Base-by-base conservation (phyloP, 2,113 vertebrate species). In the Phyllopteryx taeniolatus region DNA sequence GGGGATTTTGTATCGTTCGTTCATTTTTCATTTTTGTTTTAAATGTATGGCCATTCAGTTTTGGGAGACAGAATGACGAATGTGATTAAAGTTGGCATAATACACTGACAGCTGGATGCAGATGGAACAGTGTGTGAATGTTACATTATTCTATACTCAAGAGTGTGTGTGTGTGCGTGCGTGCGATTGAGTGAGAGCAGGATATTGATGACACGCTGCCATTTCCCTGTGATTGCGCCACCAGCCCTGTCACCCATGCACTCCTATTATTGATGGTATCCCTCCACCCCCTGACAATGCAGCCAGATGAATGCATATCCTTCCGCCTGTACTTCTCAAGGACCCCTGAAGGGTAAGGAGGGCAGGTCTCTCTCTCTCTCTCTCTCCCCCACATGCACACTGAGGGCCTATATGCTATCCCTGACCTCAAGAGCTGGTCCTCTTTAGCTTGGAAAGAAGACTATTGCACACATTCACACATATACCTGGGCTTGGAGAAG, bases 181-280 rank as follows among this genome's bases (percentile, higher is more conserved):
- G 70, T 70, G 70, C 78, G 72, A 27, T 27, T 27, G 82, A 74
- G 79, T 83, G 76, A 73, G 83, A 67, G 76, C 79, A 59, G 83
- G 88, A 91, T 93, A 93, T 92, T 92, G 92, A 93, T 92, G 91
- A 92, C 89, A 85, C 88, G 82, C 83, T 87, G 87, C 89, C 86
- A 85, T 87, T 88, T 88, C 77, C 79, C 80, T 91, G 86, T 90
- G 91, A 92, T 92, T 92, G 89, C 89, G 84, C 85, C 78, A n/a
- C 74, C 65, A 73, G 72, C 75, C 83, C 87, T 89, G 89, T 92
- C 92, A 91, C 88, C 85, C 69, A 81, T 74, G 79, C 73, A 65
- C 79, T 83, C 79, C 44, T 85, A 84, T 93, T 92, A 94, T 91
- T 92, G 90, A 94, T 93, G 91, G 84, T 90, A 89, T 90, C 88